These are phyloP conservation scores for Clarias platycephalus DNA, from an alignment of 2,797 vertebrate species.

Conservation along the genomic window DNA sequence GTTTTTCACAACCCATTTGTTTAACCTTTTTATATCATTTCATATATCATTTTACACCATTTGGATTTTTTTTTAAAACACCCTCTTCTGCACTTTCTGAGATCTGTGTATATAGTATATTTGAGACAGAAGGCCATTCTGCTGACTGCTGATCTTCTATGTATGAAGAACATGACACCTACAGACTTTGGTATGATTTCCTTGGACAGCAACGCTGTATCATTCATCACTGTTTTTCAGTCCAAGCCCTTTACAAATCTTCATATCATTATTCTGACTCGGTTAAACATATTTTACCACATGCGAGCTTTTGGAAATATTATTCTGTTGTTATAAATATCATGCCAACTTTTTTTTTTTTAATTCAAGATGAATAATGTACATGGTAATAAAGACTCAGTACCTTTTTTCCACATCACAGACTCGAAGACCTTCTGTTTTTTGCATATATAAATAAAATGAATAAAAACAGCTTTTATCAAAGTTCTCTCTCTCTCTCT, in stretches of 20 bases:
- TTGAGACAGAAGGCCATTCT: constrained; percentile 2
- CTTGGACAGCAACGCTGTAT: background rate
- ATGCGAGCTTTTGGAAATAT: constrained; percentile 18
- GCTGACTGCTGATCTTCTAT: background rate
- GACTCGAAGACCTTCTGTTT: constrained; percentile 8
- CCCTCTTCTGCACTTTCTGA: background rate
- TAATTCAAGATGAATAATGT: background rate
- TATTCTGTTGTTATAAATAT: constrained; percentile 15
- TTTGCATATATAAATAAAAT: constrained; percentile 14
- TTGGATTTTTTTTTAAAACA: background rate
- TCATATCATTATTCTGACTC: constrained; percentile 13
- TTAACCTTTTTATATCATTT: background rate
- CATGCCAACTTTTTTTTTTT: constrained; percentile 13
- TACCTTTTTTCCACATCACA: constrained; percentile 25
- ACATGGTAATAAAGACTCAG: constrained; percentile 16
- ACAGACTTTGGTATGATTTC: constrained; percentile 11
- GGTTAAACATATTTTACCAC: constrained; percentile 5
- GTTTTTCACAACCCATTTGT: background rate
- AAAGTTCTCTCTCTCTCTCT: constrained; percentile 15
- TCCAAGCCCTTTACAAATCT: background rate
- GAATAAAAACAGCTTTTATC: constrained; percentile 24
- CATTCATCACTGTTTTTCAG: background rate
- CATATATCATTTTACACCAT: too few species aligned
- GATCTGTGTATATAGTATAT: background rate
- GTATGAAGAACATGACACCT: background rate